A percentile compares a stretch with the other conserved stretches of the same genome.
Evolutionary conservation across 2,113 vertebrate genomes (phyloP).

Genomic region (Phaetusa simplex): DNA sequence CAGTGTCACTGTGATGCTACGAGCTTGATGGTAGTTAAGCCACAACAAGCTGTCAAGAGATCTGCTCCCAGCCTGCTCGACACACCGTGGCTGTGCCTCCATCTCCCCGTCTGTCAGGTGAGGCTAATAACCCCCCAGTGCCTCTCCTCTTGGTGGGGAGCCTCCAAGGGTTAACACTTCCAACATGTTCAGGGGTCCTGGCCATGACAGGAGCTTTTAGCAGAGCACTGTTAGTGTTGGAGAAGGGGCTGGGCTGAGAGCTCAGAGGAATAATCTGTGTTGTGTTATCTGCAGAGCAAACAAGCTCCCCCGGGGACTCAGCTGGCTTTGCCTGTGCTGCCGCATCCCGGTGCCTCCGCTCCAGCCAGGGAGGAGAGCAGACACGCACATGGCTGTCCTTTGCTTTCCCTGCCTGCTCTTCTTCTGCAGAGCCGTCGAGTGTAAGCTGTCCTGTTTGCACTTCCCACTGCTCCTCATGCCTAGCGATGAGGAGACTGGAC

Average conservation of each 20-base stretch:
- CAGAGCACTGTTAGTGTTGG: background rate
- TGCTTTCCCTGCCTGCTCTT: background rate
- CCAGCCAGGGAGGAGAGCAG: background rate
- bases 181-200: background rate
- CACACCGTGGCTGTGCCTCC: background rate
- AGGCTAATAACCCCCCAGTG: background rate
- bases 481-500: background rate
- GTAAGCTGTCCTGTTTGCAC: background rate
- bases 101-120: background rate
- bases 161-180: background rate
- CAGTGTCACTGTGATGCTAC: background rate
- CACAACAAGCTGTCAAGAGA: background rate
- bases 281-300: background rate
- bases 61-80: background rate
- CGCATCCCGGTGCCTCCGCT: background rate
- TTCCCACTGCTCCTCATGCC: background rate
- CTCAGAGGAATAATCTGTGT: background rate
- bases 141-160: background rate
- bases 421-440: background rate
- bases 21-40: background rate
- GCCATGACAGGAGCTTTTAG: background rate
- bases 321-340: background rate
- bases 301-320: too few relatives aligned
- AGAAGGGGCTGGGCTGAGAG: background rate
- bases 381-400: background rate